A percentile compares a stretch with the other conserved stretches of the same genome.
Evolutionary conservation across 2,113 vertebrate species (phyloP).

Genomic region (Hippopotamus amphibius): DNA sequence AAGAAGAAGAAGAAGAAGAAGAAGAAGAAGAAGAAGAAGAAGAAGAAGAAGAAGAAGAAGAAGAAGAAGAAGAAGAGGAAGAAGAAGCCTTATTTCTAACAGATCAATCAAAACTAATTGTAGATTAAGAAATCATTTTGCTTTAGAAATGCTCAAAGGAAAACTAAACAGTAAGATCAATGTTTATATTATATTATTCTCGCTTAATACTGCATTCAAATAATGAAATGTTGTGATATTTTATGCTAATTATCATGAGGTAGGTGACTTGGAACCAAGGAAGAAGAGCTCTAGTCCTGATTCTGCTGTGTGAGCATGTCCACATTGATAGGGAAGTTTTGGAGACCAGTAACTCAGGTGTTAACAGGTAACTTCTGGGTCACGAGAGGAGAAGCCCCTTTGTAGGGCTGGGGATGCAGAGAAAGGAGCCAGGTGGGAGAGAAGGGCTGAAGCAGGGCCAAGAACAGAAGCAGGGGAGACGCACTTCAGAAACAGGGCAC

Average conservation of each 20-base stretch:
- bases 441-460: not conserved
- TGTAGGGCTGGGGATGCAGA: not conserved
- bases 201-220: not conserved
- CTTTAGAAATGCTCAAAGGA: not conserved
- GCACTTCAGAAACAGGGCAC: not conserved
- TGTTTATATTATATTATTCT: no score
- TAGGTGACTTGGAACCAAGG: not conserved
- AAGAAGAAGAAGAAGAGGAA: no score
- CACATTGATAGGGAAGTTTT: not conserved
- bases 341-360: not conserved
- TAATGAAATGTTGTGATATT: not conserved
- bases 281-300: no score
- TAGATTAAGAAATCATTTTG: not conserved
- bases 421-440: not conserved
- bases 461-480: no score
- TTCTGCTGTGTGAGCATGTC: fast-evolving
- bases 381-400: not conserved
- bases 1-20: no score
- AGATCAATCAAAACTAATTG: not conserved
- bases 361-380: not conserved
- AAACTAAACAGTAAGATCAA: not conserved
- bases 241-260: not conserved
- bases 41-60: no score
- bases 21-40: no score
- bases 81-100: no score